Percentiles rank a stretch among this genome's conserved stretches.
Evolutionary conservation across 2,113 vertebrate genomes (phyloP).

Genomic region (Phycodurus eques): DNA sequence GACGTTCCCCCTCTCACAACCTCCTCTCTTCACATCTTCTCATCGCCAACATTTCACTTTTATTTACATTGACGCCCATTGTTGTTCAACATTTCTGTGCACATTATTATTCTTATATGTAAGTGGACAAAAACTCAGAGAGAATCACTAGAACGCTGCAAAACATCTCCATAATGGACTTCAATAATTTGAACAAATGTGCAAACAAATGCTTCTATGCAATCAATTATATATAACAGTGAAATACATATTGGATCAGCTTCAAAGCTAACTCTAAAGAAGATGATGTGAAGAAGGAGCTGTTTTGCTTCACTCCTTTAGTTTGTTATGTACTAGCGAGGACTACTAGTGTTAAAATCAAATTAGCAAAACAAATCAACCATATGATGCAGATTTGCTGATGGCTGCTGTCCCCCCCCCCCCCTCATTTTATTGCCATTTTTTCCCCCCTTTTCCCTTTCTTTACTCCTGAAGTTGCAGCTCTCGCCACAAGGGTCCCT

Average conservation of each 20-base stretch:
- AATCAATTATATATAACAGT: constrained; percentile 3
- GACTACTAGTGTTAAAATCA: constrained; percentile 73
- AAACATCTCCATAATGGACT: constrained; percentile 27
- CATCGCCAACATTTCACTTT: not conserved
- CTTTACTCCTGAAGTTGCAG: constrained; percentile 74
- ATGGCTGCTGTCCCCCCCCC: constrained; percentile 45
- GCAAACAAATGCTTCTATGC: constrained; percentile 31
- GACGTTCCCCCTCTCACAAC: constrained; percentile 5
- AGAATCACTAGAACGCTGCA: constrained; percentile 11
- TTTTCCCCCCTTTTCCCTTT: constrained; percentile 41
- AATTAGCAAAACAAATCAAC: constrained; percentile 80
- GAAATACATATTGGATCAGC: constrained; percentile 43
- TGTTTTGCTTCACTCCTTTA: constrained; percentile 45
- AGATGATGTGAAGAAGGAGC: constrained; percentile 33
- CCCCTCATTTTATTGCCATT: constrained; percentile 69
- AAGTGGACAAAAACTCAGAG: constrained; percentile 17
- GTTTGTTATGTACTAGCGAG: constrained; percentile 51
- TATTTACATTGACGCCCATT: constrained; percentile 1
- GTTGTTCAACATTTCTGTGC: not conserved
- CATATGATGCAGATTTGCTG: constrained; percentile 74
- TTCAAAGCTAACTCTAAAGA: constrained; percentile 18
- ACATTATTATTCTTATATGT: constrained; percentile 4
- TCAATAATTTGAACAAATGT: constrained; percentile 28
- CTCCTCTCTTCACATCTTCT: constrained; percentile 10
- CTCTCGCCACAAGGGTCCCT: constrained; percentile 80